Evolutionary conservation across 1,140 invertebrate species (phyloP).

Genomic region (Drosophila erecta): DNA sequence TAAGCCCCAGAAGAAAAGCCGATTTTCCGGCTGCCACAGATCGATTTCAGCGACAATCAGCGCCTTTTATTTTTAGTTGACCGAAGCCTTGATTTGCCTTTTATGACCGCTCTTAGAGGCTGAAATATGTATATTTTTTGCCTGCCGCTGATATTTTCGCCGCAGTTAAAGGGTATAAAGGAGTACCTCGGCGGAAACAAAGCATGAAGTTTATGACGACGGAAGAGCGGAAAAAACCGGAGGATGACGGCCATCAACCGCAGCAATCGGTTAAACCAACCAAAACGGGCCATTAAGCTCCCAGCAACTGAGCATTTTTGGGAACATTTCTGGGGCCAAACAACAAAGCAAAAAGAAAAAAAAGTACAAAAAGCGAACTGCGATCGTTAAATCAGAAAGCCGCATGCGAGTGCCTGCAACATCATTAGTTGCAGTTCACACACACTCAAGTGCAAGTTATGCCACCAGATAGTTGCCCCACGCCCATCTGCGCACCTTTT

Average conservation of each 20-base stretch:
- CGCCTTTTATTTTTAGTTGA: conserved; percentile 22
- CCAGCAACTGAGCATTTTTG: conserved; percentile 1
- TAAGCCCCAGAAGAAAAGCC: conserved; percentile 20
- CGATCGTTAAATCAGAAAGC: conserved; percentile 80
- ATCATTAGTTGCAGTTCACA: conserved; percentile 82
- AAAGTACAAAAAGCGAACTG: conserved; percentile 35
- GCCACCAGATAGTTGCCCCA: conserved; percentile 45
- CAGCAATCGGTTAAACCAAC: conserved; percentile 62
- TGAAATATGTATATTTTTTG: conserved; percentile 21
- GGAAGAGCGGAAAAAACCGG: conserved; percentile 22
- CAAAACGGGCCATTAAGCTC: conserved; percentile 67
- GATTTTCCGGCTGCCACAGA: conserved; percentile 35
- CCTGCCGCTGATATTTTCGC: conserved; percentile 32
- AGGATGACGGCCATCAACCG: conserved; percentile 65
- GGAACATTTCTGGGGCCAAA: background rate
- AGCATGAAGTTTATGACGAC: conserved; percentile 53
- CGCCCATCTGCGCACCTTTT: background rate
- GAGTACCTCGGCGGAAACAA: conserved; percentile 43
- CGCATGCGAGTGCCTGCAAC: conserved; percentile 80
- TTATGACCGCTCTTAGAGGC: conserved; percentile 25
- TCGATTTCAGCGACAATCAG: conserved; percentile 47
- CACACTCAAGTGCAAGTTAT: conserved; percentile 75
- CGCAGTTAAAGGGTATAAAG: conserved; percentile 47
- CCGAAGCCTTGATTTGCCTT: conserved; percentile 38
- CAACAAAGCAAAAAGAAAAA: conserved; percentile 35